A percentile compares a stretch with the other conserved stretches of the same genome.
phyloP scores from a whole-genome alignment of 2,797 vertebrate genomes.

The Danio choprae region DNA sequence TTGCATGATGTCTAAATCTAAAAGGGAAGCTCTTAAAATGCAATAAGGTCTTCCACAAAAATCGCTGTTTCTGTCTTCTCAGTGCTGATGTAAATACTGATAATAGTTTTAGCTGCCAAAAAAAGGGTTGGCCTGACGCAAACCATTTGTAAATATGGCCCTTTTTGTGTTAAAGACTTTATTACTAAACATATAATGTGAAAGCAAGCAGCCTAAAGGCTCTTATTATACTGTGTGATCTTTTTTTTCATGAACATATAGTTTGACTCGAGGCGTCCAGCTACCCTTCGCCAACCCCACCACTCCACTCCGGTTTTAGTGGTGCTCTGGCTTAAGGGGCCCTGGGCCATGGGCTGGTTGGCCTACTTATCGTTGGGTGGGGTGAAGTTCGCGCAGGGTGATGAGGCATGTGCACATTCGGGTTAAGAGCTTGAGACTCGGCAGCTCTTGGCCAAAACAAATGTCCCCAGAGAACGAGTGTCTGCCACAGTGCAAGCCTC shows the following conservation, averaged over 20 bases:
- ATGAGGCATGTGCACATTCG: conserved; percentile 66
- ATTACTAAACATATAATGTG: conserved; percentile 49
- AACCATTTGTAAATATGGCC: neutral
- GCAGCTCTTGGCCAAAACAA: conserved; percentile 62
- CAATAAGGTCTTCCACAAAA: too few relatives aligned
- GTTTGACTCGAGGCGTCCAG: conserved; percentile 51
- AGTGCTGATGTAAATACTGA: too few relatives aligned
- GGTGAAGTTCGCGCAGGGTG: conserved; percentile 58
- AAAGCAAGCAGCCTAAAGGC: conserved; percentile 40
- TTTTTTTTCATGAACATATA: conserved; percentile 32
- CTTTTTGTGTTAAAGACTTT: conserved; percentile 35
- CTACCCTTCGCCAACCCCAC: conserved; percentile 37
- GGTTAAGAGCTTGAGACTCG: conserved; percentile 55
- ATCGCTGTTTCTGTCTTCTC: too few relatives aligned
- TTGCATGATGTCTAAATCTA: too few relatives aligned
- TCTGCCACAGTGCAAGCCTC: conserved; percentile 44
- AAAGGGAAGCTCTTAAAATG: too few relatives aligned
- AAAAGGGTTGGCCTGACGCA: too few relatives aligned
- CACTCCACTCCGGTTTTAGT: conserved; percentile 26
- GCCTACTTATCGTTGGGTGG: conserved; percentile 59
- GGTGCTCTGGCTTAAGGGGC: conserved; percentile 59
- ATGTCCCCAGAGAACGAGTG: conserved; percentile 51
- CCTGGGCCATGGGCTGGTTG: conserved; percentile 54
- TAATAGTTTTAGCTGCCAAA: too few relatives aligned
- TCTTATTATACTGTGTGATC: conserved; percentile 41